Evolutionary conservation across 2,888 invertebrate species (phyloP).

Genomic region (Spodoptera picta): DNA sequence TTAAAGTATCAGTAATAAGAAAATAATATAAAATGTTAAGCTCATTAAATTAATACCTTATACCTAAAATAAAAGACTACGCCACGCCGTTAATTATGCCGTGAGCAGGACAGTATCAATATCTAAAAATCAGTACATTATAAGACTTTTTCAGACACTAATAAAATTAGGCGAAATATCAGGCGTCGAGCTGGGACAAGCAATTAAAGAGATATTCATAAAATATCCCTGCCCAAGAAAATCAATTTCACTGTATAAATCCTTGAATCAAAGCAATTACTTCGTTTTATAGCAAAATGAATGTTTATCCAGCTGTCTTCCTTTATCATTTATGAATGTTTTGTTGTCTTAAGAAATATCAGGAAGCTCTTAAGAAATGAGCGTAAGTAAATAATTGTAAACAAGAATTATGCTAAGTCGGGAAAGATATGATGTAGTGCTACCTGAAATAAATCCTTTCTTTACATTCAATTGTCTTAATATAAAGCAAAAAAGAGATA

Average conservation of each 20-base stretch:
- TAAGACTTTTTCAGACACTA: constrained; percentile 19
- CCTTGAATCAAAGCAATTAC: constrained; percentile 46
- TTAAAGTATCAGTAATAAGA: background rate
- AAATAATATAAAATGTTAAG: too few species aligned
- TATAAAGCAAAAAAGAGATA: background rate
- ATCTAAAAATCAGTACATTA: constrained; percentile 15
- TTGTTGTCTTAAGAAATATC: constrained; percentile 2
- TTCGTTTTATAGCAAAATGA: constrained; percentile 29
- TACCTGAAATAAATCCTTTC: constrained; percentile 5
- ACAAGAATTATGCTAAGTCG: constrained; percentile 4
- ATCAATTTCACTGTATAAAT: constrained; percentile 42
- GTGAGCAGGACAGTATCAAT: constrained; percentile 13
- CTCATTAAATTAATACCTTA: too few species aligned
- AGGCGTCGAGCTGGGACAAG: constrained; percentile 22
- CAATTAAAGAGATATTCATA: constrained; percentile 51
- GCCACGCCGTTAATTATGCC: too few species aligned
- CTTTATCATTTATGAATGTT: constrained; percentile 28
- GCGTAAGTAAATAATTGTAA: constrained; percentile 13
- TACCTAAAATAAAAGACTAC: too few species aligned
- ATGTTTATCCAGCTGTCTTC: constrained; percentile 33
- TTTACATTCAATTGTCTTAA: constrained; percentile 8
- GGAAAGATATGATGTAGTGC: constrained; percentile 1
- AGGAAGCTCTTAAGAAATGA: constrained; percentile 18
- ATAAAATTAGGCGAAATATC: constrained; percentile 38
- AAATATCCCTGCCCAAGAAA: constrained; percentile 37